A percentile compares a stretch with the other conserved stretches of the same genome.
These are phyloP conservation scores for Xestia xanthographa DNA, from an alignment of 2,888 invertebrate species.

Conservation along the genomic window DNA sequence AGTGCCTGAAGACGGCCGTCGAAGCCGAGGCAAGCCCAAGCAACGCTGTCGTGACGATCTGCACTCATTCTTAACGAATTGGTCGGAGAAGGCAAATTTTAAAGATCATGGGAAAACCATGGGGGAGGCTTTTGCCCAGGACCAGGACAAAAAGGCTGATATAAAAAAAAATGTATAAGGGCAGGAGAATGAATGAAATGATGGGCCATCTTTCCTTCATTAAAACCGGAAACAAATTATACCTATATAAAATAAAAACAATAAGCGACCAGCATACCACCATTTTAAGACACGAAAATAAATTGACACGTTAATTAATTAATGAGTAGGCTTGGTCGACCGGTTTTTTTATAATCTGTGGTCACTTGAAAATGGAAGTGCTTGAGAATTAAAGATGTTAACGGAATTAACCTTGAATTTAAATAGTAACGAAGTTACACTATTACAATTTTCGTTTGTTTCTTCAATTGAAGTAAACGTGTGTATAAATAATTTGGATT, in stretches of 20 bases:
- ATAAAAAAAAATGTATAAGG: not conserved
- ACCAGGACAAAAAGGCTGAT: too few species aligned
- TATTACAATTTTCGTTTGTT: constrained; percentile 37
- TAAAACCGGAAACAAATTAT: constrained; percentile 4
- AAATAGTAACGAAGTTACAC: constrained; percentile 41
- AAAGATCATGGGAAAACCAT: too few species aligned
- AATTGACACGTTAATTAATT: constrained; percentile 46
- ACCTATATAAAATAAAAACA: too few species aligned
- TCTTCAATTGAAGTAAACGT: constrained; percentile 11
- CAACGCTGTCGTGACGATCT: too few species aligned
- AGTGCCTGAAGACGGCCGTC: too few species aligned
- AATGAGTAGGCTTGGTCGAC: constrained; percentile 31
- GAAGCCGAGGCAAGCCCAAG: too few species aligned
- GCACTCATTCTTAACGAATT: too few species aligned
- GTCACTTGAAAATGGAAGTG: constrained; percentile 29
- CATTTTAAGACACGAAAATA: constrained; percentile 31
- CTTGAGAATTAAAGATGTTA: constrained; percentile 50
- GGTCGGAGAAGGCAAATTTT: too few species aligned
- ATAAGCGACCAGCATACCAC: constrained; percentile 7
- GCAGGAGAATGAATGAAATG: not conserved
- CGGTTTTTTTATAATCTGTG: constrained; percentile 23
- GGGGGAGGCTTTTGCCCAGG: too few species aligned
- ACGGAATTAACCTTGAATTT: constrained; percentile 71
- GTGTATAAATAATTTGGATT: constrained; percentile 24
- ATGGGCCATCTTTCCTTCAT: not conserved